Evolutionary conservation across 1,140 invertebrate species (phyloP).

Genomic region (Drosophila quadrilineata): DNA sequence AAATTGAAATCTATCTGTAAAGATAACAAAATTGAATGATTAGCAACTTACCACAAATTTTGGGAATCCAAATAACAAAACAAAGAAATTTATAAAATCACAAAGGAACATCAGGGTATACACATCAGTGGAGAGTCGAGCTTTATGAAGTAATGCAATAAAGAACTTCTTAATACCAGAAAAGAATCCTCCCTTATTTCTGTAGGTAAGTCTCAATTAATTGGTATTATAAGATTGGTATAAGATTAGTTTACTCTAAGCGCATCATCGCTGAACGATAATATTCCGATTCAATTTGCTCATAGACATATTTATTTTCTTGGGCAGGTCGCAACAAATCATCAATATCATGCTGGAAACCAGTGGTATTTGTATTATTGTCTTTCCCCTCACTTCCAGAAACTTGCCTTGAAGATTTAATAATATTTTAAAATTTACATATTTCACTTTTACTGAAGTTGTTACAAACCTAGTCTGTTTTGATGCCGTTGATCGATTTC

Average conservation of each 20-base stretch:
- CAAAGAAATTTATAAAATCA: conserved; percentile 98
- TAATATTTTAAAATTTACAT: neutral
- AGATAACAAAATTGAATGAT: neutral
- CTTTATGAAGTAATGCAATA: conserved; percentile 86
- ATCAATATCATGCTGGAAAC: conserved; percentile 47
- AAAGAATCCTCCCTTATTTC: conserved; percentile 41
- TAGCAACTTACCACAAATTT: conserved; percentile 92
- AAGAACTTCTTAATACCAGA: conserved; percentile 84
- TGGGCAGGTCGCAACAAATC: conserved; percentile 67
- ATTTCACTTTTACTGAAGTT: too few relatives aligned
- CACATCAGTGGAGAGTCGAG: conserved; percentile 93
- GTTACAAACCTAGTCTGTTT: neutral
- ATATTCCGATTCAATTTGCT: conserved; percentile 82
- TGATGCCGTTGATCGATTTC: neutral
- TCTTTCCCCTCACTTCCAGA: conserved; percentile 22
- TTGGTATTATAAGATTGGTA: neutral
- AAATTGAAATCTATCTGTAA: neutral
- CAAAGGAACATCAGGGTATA: conserved; percentile 99
- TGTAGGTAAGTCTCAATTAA: conserved; percentile 5
- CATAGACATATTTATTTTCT: conserved; percentile 54
- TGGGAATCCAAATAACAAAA: conserved; percentile 96
- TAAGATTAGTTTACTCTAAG: conserved; percentile 55
- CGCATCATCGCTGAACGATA: conserved; percentile 84
- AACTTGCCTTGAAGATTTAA: conserved; percentile 38
- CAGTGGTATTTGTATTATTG: neutral